phyloP scores from a whole-genome alignment of 2,888 invertebrate genomes.

The Ennomos quercinarius region DNA sequence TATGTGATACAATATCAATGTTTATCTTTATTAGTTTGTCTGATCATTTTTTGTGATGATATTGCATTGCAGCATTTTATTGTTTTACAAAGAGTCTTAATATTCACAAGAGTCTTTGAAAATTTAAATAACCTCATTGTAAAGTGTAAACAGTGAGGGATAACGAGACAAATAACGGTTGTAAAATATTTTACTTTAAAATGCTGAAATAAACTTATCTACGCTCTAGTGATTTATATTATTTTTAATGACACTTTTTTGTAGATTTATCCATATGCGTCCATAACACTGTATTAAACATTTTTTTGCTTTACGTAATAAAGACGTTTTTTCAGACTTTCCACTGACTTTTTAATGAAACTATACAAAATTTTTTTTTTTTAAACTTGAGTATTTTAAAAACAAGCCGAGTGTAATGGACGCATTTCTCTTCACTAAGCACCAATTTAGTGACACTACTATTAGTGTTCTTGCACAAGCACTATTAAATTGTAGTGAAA shows the following conservation, averaged over 20 bases:
- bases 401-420: constrained; percentile 36
- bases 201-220: constrained; percentile 45
- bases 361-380: too few relatives aligned
- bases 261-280: constrained; percentile 34
- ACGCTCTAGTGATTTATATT: constrained; percentile 45
- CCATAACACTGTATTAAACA: constrained; percentile 18
- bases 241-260: constrained; percentile 31
- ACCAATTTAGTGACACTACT: constrained; percentile 54
- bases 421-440: constrained; percentile 54
- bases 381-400: constrained; percentile 4
- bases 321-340: neutral
- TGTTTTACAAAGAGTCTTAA: constrained; percentile 54
- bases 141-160: constrained; percentile 40
- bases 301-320: neutral
- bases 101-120: constrained; percentile 38
- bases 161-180: constrained; percentile 47
- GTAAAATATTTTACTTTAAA: constrained; percentile 51
- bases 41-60: constrained; percentile 39
- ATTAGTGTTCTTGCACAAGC: constrained; percentile 67
- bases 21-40: constrained; percentile 14
- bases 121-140: constrained; percentile 47
- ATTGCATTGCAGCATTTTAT: constrained; percentile 51
- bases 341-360: neutral
- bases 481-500: constrained; percentile 55
- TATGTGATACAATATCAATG: constrained; percentile 49